Evolutionary conservation across 2,113 vertebrate genomes (phyloP).

Genomic region (Prietella phreatophila): DNA sequence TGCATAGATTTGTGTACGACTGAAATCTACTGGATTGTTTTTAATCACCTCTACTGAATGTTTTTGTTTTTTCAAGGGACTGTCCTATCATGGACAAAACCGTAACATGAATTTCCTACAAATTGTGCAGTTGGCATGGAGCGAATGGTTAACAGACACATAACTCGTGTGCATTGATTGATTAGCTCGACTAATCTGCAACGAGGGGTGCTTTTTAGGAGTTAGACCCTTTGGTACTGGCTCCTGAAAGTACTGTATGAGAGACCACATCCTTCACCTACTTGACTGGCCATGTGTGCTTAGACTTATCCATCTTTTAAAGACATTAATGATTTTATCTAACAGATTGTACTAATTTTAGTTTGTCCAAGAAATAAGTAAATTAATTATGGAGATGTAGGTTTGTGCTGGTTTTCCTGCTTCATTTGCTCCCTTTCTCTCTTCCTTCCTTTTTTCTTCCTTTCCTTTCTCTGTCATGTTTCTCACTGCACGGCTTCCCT

Average conservation of each 20-base stretch:
- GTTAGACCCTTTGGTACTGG: background rate
- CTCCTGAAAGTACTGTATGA: constrained; percentile 43
- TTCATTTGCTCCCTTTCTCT: constrained; percentile 89
- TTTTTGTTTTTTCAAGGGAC: background rate
- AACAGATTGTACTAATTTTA: constrained; percentile 80
- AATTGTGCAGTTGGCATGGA: constrained; percentile 36
- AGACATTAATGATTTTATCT: constrained; percentile 51
- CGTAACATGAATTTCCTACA: background rate
- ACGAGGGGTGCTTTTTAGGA: constrained; percentile 38
- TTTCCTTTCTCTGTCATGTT: constrained; percentile 72
- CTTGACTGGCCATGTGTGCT: constrained; percentile 17
- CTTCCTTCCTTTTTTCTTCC: constrained; percentile 81
- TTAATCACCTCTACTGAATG: background rate
- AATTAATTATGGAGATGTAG: constrained; percentile 71
- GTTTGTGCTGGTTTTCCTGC: constrained; percentile 83
- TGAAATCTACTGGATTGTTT: background rate
- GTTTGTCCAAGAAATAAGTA: constrained; percentile 51
- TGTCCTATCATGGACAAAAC: background rate
- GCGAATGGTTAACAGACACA: constrained; percentile 25
- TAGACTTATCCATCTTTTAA: constrained; percentile 16
- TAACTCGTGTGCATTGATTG: constrained; percentile 1
- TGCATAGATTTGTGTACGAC: too few relatives aligned
- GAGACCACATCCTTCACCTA: constrained; percentile 25
- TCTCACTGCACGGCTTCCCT: constrained; percentile 65
- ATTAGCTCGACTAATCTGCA: constrained; percentile 30